Conservation (phyloP, 2,797 vertebrate species). For the Furcifer pardalis region DNA sequence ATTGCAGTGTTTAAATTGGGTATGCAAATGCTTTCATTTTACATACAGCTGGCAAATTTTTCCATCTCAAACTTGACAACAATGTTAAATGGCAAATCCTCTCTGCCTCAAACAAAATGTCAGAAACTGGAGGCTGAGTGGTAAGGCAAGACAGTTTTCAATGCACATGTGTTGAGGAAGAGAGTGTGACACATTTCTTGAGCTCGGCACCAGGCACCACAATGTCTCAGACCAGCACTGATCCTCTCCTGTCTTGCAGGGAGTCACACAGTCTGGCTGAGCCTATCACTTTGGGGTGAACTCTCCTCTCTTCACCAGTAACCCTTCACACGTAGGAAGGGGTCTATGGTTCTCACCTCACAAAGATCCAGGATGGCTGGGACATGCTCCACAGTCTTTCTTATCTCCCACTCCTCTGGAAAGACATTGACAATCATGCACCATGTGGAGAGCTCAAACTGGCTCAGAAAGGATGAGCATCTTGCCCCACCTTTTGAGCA, state of each 20-base stretch:
- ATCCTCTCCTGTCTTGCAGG: background rate
- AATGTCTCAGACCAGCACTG: background rate
- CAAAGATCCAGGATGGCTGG: background rate
- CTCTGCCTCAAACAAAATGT: background rate
- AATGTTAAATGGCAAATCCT: background rate
- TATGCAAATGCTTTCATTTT: conserved; percentile 50
- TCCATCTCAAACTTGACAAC: conserved; percentile 53
- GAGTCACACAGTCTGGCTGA: background rate
- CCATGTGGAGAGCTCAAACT: background rate
- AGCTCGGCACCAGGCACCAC: background rate
- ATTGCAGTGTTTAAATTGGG: conserved; percentile 52
- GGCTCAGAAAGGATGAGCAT: background rate
- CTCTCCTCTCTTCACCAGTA: background rate
- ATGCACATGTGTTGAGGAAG: background rate
- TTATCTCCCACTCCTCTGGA: background rate
- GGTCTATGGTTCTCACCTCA: background rate
- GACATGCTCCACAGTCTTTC: background rate
- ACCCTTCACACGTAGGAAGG: background rate
- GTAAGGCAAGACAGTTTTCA: background rate
- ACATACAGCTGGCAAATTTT: conserved; percentile 55
- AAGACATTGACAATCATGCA: background rate
- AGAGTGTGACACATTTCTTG: background rate
- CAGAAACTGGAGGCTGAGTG: background rate
- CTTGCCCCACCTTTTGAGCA: background rate
- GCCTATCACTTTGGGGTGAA: background rate